Conservation (phyloP, 2,113 vertebrate species). For the Cryptotis parvus region DNA sequence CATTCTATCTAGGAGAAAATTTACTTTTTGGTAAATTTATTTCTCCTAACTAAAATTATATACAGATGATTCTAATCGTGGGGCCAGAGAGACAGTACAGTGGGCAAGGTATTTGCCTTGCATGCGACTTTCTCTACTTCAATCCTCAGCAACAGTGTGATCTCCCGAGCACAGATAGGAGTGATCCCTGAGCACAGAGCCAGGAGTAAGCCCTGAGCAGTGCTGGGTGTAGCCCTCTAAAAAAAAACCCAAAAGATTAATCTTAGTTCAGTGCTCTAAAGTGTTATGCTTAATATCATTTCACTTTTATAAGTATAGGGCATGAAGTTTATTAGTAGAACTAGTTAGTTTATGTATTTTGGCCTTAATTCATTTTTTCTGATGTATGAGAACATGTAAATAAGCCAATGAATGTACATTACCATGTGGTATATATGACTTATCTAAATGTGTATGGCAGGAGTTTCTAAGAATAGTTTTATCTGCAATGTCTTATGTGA, state of each 20-base stretch:
- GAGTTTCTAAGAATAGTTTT: neutral
- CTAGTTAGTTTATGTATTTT: conserved; percentile 7
- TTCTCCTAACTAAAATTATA: neutral
- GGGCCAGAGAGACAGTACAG: no score
- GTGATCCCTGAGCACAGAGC: no score
- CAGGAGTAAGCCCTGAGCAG: no score
- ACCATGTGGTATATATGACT: neutral
- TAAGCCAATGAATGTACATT: neutral
- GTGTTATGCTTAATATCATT: conserved; percentile 34
- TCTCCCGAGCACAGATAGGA: no score
- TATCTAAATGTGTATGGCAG: neutral
- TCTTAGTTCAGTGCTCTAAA: neutral
- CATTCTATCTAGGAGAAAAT: conserved; percentile 11
- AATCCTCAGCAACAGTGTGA: no score
- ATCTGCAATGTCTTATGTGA: neutral
- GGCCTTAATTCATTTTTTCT: conserved; percentile 8
- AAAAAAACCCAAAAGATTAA: neutral
- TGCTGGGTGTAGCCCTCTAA: no score
- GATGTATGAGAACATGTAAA: neutral
- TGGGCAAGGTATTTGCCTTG: no score
- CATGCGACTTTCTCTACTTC: no score
- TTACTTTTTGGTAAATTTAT: neutral
- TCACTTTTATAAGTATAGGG: neutral
- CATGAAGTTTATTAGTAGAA: conserved; percentile 39
- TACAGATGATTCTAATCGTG: neutral